Evolutionary conservation across 2,113 vertebrate species (phyloP).

Genomic region (Sylvia atricapilla): DNA sequence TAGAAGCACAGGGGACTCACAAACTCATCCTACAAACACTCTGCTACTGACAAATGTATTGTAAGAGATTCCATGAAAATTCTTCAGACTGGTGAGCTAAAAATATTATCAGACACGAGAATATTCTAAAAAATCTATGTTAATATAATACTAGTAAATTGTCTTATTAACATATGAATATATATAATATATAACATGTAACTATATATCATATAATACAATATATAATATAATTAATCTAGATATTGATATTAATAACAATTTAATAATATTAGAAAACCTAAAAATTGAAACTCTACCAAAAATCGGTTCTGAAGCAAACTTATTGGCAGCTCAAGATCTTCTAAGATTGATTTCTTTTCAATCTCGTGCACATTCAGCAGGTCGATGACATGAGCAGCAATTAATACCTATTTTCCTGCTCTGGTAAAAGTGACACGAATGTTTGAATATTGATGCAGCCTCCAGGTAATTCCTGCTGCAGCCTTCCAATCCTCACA

Average conservation of each 20-base stretch:
- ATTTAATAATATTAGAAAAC: not conserved
- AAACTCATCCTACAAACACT: not conserved
- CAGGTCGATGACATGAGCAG: not conserved
- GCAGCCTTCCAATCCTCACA: not conserved
- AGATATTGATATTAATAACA: not conserved
- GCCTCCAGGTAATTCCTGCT: not conserved
- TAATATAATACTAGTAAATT: not conserved
- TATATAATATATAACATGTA: too few species aligned
- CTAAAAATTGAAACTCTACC: not conserved
- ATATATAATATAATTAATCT: not conserved
- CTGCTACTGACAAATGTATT: not conserved
- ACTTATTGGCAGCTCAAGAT: not conserved
- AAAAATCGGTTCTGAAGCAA: not conserved
- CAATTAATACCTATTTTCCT: not conserved
- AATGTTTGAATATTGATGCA: not conserved
- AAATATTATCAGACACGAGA: not conserved
- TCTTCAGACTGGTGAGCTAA: not conserved
- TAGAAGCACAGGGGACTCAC: rapidly evolving
- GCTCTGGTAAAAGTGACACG: not conserved
- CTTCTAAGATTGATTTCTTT: not conserved
- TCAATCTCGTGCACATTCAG: not conserved
- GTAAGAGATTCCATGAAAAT: not conserved
- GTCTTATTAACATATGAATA: too few species aligned
- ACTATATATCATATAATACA: too few species aligned
- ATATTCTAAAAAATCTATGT: not conserved